Base-by-base conservation (phyloP, 2,113 vertebrate genomes). In the Ranitomeya imitator region DNA sequence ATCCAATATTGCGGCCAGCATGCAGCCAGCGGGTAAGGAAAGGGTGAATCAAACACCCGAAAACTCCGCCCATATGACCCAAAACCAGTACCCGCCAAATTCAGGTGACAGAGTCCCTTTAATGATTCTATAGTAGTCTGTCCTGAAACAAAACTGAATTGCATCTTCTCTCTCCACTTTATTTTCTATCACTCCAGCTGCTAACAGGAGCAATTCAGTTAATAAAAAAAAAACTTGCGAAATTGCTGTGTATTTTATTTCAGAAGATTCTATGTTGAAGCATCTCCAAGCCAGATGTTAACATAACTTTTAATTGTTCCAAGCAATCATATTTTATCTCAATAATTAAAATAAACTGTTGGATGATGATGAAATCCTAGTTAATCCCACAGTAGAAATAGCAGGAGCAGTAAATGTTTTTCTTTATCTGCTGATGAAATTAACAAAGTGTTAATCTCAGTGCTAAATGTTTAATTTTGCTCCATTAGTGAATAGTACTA, bases 281-380 rank as follows among this genome's bases (percentile, higher is more conserved):
- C 26, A 13, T 5, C 65, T 23, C 65, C n/a, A 26, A 69, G 65
- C n/a, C 65, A 69, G 65, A 69, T 69, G 65, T 69, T 69, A 23
- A 11, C 13, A 37, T 71, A 71, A 31, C 69, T 6, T 23, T 13
- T 71, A 71, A 71, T 71, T 16, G 26, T 4, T 71, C 1, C 13
- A 26, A 18, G 37, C 19, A 74, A 73, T 73, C 15, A 74, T 74
- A 45, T 76, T 52, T 21, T 52, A 76, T 74, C 31, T 45, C 37
- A 74, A 45, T 80, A 80, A 59, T 60, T 81, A 59, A 80, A 45
- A 80, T 80, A 9, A 59, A 80, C 57, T 59, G n/a, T n/a, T 79
- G n/a, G 51, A 19, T 79, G 4, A 23, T 14, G 11, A 55, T 37
- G 55, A 63, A 82, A 82, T 82, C 26, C 59, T 82, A 45, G 37